Evolutionary conservation across 2,113 vertebrate species (phyloP).

Genomic region (Synodontis membranacea): DNA sequence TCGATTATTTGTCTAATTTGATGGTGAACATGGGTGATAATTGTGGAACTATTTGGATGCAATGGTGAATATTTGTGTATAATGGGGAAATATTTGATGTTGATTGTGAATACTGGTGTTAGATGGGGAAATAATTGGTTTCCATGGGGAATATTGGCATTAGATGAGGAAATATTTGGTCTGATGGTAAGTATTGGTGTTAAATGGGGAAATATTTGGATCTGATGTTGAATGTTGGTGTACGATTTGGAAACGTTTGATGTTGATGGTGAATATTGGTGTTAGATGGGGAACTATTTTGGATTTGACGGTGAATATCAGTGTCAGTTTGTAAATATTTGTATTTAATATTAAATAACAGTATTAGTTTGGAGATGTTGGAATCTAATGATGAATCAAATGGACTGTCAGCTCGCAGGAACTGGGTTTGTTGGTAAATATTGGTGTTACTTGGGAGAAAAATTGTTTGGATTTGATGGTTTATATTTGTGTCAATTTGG

Average conservation of each 20-base stretch:
- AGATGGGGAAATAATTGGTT: not conserved
- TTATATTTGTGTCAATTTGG: not conserved
- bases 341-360: not conserved
- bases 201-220: not conserved
- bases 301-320: not conserved
- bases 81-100: not conserved
- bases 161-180: not conserved
- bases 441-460: not conserved
- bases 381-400: not conserved
- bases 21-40: not conserved
- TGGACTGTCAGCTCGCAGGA: not conserved
- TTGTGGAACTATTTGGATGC: not conserved
- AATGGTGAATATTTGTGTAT: not conserved
- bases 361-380: not conserved
- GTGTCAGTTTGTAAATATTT: not conserved
- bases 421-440: not conserved
- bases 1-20: not conserved
- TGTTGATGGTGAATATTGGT: not conserved
- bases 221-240: not conserved
- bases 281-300: not conserved
- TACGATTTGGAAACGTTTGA: not conserved
- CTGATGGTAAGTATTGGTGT: not conserved
- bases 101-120: not conserved
- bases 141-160: not conserved
- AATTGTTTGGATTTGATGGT: not conserved